Evolutionary conservation across 2,113 vertebrate species (phyloP), one percentile per base, ranked within the genome.

Genomic region (Clarias macrocephalus): DNA sequence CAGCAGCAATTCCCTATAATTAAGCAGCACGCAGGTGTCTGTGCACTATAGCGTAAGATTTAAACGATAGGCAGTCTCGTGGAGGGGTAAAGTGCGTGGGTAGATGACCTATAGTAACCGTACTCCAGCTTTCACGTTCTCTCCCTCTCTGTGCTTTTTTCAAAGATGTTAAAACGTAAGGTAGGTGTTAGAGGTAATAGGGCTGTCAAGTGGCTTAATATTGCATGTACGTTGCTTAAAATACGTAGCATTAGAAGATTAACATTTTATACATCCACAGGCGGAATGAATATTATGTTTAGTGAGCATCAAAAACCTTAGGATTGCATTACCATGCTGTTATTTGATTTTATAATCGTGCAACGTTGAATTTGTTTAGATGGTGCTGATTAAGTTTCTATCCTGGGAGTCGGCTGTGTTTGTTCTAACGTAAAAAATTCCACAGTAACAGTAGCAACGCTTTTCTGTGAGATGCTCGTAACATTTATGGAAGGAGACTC

Each of bases 61-160:
- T 84, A 25, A 77, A 59, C 80, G 28, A 30, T 85, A 25, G 37
- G 68, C 16, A 66, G 68, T 81, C 37, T 12, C 37, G 13, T 83
- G 63, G 54, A 66, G 18, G 33, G 12, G 68, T 85, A 16, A 65
- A 37, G 33, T 56, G 80, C 6, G 73, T 86, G 73, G 88, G 88
- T 28, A 42, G 80, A 23, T 54, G 85, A 79, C 63, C 72, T 89
- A 18, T 83, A 62, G 54, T 62, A 79, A 42, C 73, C 59, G 7
- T 52, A 65, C 23, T 42, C 33, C 4, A 3, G 37, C 70, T 83
- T 42, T 63, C 59, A 56, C 18, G 59, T n/a, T n/a, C 23, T 88
- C 28, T 57, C 28, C 15, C 8, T 21, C 6, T 62, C 5, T 42
- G 11, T 62, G 62, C 62, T 82, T 16, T 72, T 82, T n/a, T 3